Evolutionary conservation across 2,113 vertebrate genomes (phyloP), one percentile per base, ranked within the genome.

Genomic region (Grantiella picta): DNA sequence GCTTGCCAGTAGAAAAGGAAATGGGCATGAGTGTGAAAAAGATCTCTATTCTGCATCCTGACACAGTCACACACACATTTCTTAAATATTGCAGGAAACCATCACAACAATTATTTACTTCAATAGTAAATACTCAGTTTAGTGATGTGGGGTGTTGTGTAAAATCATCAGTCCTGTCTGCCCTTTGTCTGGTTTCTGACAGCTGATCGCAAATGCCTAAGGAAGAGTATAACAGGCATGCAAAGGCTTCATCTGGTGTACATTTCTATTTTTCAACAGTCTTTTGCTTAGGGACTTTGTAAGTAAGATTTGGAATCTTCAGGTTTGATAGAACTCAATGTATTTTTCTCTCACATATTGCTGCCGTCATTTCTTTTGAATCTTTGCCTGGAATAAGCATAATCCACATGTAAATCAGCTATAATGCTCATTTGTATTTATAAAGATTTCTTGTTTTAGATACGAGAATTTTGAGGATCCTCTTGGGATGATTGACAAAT

Each of bases 391-490:
- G 23, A 57, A 10, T 53, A 71, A 78, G 8, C 33, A 21, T 64
- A 84, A 66, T 53, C 6, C 19, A 31, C 11, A 17, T 70, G 36
- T 64, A 36, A 80, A 72, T 53, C 25, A 72, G 12, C 45, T 56
- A 4, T 45, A 72, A 64, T 84, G 66, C 81, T 86, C 21, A 38
- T 20, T n/a, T 95, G 2, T 85, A 44, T 82, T 91, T 56, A 38
- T 71, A 76, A 35, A 90, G 16, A 29, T 70, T 49, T 81, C 4
- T 64, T 31, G 57, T 86, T 92, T 56, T 56, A 99, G 99, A 92
- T 99, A 99, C 15, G 99, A 99, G 87, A 99, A 98, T 93, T 99
- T 99, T 27, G 99, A 99, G 94, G 99, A 99, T 96, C 99, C 99
- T 6, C 98, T 99, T 31, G 99, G 99, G 31, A 99, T 98, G 50